These are phyloP conservation scores for Bos indicus DNA, from an alignment of 2,113 vertebrate genomes.

Conservation along the genomic window DNA sequence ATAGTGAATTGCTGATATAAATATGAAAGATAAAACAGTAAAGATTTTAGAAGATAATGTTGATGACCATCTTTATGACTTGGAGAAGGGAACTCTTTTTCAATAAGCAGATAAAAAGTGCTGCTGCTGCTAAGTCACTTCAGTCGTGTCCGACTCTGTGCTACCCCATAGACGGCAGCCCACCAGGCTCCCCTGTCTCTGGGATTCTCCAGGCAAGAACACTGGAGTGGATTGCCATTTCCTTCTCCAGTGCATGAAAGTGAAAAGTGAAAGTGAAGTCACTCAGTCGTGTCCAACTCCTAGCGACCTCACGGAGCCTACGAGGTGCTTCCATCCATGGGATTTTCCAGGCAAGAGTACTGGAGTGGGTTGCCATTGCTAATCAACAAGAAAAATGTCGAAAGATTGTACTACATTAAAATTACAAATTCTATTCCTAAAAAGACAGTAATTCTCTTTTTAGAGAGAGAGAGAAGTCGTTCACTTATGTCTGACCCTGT, in stretches of 20 bases:
- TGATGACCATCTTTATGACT: neutral
- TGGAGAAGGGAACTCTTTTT: neutral
- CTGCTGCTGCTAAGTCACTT: neutral
- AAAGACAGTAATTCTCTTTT: neutral
- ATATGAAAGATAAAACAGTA: neutral
- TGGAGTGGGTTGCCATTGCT: neutral
- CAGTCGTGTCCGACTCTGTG: accelerated
- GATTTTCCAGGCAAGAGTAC: neutral
- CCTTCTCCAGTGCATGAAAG: neutral
- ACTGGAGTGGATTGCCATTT: neutral
- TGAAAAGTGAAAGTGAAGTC: neutral
- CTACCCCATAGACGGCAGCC: neutral
- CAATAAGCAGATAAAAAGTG: neutral
- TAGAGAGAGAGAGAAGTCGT: neutral
- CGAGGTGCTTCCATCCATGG: neutral
- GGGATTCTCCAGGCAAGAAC: neutral
- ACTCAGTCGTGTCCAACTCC: neutral
- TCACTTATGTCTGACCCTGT: neutral
- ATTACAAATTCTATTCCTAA: neutral
- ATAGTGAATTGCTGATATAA: neutral
- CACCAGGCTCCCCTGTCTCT: neutral
- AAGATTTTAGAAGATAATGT: neutral
- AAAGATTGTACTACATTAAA: neutral
- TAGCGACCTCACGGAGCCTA: neutral
- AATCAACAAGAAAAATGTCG: neutral